These are phyloP conservation scores for Agrotis puta DNA, from an alignment of 2,888 invertebrate species.

Conservation along the genomic window DNA sequence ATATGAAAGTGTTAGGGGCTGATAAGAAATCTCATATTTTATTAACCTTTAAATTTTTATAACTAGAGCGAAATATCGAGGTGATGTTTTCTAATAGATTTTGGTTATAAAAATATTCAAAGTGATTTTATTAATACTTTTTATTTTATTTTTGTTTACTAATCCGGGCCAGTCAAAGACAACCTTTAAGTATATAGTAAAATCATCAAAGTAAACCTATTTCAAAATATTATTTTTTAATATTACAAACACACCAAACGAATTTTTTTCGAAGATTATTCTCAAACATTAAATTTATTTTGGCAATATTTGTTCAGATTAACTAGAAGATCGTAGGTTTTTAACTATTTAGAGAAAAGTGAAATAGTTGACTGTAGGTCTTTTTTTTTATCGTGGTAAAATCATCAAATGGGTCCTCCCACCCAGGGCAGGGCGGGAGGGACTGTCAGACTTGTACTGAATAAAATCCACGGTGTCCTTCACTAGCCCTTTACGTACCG, in stretches of 20 bases:
- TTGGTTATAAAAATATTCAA: neutral
- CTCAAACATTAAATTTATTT: neutral
- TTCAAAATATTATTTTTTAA: neutral
- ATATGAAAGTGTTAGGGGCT: neutral
- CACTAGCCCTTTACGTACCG: too few species aligned
- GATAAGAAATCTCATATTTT: constrained; percentile 21
- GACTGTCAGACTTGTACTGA: too few species aligned
- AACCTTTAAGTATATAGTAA: too few species aligned
- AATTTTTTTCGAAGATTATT: too few species aligned
- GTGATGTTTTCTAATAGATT: neutral
- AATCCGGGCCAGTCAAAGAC: neutral
- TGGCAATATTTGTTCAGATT: too few species aligned
- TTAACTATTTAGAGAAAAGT: neutral
- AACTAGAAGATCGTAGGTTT: too few species aligned
- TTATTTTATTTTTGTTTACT: neutral
- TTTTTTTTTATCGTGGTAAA: too few species aligned
- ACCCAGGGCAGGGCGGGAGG: too few species aligned
- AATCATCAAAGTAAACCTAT: neutral
- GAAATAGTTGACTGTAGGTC: neutral
- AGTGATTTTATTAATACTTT: neutral
- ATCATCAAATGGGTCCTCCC: too few species aligned
- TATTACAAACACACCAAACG: too few species aligned
- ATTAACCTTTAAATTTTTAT: constrained; percentile 13
- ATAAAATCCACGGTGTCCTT: too few species aligned
- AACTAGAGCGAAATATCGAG: neutral